A percentile compares a stretch with the other conserved stretches of the same genome.
These are phyloP conservation scores for Colletes latitarsis DNA, from an alignment of 1,140 invertebrate genomes.

Conservation along the genomic window DNA sequence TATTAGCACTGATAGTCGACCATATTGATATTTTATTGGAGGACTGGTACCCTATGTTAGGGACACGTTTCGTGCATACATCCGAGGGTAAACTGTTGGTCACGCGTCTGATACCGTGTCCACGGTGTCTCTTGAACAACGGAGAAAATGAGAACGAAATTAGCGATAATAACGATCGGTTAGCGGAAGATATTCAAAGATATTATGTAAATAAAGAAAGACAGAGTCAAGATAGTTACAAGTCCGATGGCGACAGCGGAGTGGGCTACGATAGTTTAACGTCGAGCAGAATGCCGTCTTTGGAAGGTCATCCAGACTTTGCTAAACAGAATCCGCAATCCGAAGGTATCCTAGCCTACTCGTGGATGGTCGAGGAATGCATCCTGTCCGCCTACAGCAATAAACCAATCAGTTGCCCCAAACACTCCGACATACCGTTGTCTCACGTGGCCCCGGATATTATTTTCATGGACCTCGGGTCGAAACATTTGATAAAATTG, in stretches of 20 bases:
- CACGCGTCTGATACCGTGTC: conserved; percentile 96
- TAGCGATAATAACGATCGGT: conserved; percentile 71
- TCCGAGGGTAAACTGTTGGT: conserved; percentile 97
- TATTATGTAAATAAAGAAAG: conserved; percentile 68
- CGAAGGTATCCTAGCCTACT: conserved; percentile 81
- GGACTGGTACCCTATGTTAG: conserved; percentile 98
- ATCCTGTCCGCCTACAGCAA: conserved; percentile 92
- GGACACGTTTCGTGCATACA: conserved; percentile 98
- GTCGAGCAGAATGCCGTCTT: conserved; percentile 89
- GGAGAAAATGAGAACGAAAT: conserved; percentile 71
- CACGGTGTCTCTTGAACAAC: conserved; percentile 86
- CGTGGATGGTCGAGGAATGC: conserved; percentile 97
- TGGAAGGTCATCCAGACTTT: conserved; percentile 87
- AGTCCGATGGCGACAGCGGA: conserved; percentile 90
- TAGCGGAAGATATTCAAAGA: conserved; percentile 64
- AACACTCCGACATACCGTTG: conserved; percentile 87
- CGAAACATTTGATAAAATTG: conserved; percentile 88
- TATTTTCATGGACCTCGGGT: conserved; percentile 94
- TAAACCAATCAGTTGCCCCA: conserved; percentile 86
- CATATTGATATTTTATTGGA: conserved; percentile 98
- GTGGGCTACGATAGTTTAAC: conserved; percentile 87
- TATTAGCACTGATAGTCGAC: conserved; percentile 95
- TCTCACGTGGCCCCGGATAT: conserved; percentile 92
- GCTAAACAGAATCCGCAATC: conserved; percentile 60
- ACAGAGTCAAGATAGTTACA: conserved; percentile 86